Percentiles rank a stretch among this genome's conserved stretches.
Evolutionary conservation across 2,888 invertebrate genomes (phyloP).

Genomic region (Amaurobius ferox): DNA sequence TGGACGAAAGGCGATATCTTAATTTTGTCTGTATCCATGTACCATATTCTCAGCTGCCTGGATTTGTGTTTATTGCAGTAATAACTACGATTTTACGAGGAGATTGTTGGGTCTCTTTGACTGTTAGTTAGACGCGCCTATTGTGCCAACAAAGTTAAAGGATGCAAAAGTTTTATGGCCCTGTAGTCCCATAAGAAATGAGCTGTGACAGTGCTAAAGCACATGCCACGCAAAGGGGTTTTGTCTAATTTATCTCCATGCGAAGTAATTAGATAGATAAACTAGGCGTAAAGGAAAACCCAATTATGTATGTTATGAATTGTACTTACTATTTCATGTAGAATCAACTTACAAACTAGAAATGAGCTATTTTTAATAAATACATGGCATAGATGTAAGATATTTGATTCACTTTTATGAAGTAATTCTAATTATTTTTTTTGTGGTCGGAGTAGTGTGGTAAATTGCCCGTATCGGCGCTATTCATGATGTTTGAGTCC

Average conservation of each 20-base stretch:
- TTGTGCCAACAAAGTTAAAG: slow-evolving; percentile 46
- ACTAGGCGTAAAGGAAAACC: not conserved
- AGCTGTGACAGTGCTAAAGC: not conserved
- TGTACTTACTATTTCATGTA: no score
- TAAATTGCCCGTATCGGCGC: no score
- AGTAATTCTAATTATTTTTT: no score
- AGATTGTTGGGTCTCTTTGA: slow-evolving; percentile 6
- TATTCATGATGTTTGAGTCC: no score
- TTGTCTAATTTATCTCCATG: not conserved
- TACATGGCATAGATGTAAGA: no score
- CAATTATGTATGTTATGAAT: no score
- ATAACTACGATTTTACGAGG: slow-evolving; percentile 62
- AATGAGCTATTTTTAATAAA: no score
- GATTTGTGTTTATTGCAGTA: slow-evolving; percentile 62
- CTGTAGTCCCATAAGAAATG: slow-evolving; percentile 21
- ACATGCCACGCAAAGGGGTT: not conserved
- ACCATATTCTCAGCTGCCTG: slow-evolving; percentile 33
- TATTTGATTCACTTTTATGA: no score
- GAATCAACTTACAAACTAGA: no score
- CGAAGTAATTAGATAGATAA: not conserved
- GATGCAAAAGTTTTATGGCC: slow-evolving; percentile 25
- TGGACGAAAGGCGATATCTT: slow-evolving; percentile 2
- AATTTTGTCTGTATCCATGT: not conserved
- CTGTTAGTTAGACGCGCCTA: slow-evolving; percentile 47
- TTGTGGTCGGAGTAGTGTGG: no score